These are phyloP conservation scores for Decapterus maruadsi DNA, from an alignment of 2,797 vertebrate species.

Conservation along the genomic window DNA sequence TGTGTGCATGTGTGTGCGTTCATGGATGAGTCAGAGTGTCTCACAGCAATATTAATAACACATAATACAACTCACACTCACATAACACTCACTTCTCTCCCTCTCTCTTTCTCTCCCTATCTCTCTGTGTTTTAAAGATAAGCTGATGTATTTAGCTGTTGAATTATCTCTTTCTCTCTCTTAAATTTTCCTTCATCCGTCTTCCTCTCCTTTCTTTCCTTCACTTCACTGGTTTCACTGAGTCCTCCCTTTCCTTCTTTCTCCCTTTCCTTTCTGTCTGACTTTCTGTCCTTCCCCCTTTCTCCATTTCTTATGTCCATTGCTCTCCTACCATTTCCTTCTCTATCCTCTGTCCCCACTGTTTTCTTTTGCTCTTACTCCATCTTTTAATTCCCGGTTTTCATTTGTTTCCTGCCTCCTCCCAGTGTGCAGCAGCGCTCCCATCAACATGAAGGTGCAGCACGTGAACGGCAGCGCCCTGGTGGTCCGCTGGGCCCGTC, in stretches of 20 bases:
- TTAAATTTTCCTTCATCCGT: conserved; percentile 4
- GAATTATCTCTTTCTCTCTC: conserved; percentile 22
- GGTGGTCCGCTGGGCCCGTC: conserved; percentile 93
- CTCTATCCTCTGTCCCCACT: not conserved
- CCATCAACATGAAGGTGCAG: conserved; percentile 96
- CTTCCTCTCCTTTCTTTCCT: not conserved
- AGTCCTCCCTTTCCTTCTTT: not conserved
- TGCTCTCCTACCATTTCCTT: not conserved
- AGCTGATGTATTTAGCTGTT: conserved; percentile 33
- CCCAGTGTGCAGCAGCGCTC: conserved; percentile 95
- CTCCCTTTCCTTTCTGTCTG: not conserved
- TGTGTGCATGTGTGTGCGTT: conserved; percentile 6
- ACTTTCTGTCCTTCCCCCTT: too few species aligned
- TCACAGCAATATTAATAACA: conserved; percentile 50
- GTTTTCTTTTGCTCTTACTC: not conserved
- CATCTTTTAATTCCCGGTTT: not conserved
- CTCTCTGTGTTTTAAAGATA: conserved; percentile 22
- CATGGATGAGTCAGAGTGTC: conserved; percentile 23
- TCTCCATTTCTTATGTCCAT: not conserved
- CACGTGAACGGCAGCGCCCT: conserved; percentile 92
- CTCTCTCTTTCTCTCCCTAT: not conserved
- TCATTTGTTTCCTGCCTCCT: not conserved
- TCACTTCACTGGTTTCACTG: not conserved
- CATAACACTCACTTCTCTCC: conserved; percentile 1
- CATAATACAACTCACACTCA: conserved; percentile 40